Conservation (phyloP, 2,113 vertebrate genomes). For the Channa maculata region DNA sequence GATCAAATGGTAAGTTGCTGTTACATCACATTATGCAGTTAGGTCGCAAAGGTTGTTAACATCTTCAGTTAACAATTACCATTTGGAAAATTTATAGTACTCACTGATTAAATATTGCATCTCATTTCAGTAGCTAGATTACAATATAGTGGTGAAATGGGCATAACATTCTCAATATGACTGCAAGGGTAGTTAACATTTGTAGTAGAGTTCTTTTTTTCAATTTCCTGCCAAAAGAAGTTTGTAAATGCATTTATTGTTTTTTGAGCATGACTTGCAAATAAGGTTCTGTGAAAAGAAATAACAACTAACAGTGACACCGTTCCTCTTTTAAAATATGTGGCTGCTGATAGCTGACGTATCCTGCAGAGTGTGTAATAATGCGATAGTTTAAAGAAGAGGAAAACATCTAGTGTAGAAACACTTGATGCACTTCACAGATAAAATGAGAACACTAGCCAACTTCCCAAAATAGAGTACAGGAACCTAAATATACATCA, state of each 20-base stretch:
- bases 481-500: slow-evolving; percentile 62
- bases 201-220: neutral
- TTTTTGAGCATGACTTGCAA: slow-evolving; percentile 11
- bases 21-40: slow-evolving; percentile 4
- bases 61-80: slow-evolving; percentile 6
- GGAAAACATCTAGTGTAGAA: slow-evolving; percentile 14
- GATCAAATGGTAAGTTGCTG: neutral
- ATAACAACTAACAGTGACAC: slow-evolving; percentile 1
- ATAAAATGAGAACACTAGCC: slow-evolving; percentile 49
- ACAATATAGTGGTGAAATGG: neutral
- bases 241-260: neutral
- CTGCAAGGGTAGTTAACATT: neutral
- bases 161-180: slow-evolving; percentile 11
- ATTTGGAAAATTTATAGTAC: neutral
- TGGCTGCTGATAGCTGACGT: neutral
- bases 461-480: slow-evolving; percentile 63
- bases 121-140: slow-evolving; percentile 24
- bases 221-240: neutral
- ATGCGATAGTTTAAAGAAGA: slow-evolving; percentile 8
- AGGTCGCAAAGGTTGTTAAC: neutral
- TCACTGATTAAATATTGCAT: slow-evolving; percentile 16
- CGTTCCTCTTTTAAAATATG: slow-evolving; percentile 18
- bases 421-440: slow-evolving; percentile 38
- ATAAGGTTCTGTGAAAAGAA: neutral
- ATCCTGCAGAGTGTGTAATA: neutral